phyloP scores from a whole-genome alignment of 2,113 vertebrate species.

The Myanophis thanlyinensis region DNA sequence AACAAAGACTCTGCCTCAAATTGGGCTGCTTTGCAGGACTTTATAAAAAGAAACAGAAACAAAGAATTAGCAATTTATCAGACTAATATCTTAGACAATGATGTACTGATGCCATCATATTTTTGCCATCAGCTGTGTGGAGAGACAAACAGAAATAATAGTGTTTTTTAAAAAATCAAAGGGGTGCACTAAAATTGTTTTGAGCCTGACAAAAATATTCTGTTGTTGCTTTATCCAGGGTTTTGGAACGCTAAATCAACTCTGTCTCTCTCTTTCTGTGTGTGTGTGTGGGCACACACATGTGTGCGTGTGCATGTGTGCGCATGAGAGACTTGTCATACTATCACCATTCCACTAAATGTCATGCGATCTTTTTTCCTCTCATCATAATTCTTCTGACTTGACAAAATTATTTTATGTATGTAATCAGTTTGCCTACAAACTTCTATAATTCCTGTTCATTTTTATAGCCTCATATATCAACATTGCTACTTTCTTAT shows the following conservation, averaged over 20 bases:
- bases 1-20: not conserved
- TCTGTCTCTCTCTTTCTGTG: no score
- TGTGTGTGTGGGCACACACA: no score
- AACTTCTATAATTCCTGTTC: not conserved
- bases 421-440: not conserved
- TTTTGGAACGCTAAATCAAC: not conserved
- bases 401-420: conserved; percentile 8
- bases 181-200: not conserved
- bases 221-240: not conserved
- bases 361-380: not conserved
- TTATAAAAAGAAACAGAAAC: not conserved
- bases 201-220: not conserved
- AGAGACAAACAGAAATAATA: not conserved
- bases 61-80: not conserved
- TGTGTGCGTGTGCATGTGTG: no score
- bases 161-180: not conserved
- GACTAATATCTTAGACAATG: not conserved
- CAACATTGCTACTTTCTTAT: not conserved
- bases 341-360: not conserved
- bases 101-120: not conserved
- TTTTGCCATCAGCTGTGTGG: not conserved
- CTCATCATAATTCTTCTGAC: not conserved
- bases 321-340: rapidly evolving
- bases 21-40: not conserved
- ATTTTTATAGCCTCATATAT: not conserved